phyloP scores from a whole-genome alignment of 1,140 invertebrate species.

The Bombus turneri region DNA sequence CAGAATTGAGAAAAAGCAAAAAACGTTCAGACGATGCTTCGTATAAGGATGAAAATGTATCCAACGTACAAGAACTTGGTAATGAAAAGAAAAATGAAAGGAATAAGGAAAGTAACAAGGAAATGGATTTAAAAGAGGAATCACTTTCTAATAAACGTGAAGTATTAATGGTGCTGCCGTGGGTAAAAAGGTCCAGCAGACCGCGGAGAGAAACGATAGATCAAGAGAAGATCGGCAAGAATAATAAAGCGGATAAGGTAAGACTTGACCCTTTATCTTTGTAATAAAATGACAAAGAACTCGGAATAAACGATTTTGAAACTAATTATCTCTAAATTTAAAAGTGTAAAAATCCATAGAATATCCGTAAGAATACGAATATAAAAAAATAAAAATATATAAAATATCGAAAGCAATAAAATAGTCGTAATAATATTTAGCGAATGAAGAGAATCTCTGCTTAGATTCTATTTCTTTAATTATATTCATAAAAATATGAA shows the following conservation, averaged over 20 bases:
- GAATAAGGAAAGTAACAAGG: background rate
- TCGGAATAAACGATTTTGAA: no score
- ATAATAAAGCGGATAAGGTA: background rate
- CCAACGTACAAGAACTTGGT: background rate
- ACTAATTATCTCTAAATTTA: no score
- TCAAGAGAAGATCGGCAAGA: background rate
- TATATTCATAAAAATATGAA: no score
- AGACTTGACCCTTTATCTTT: background rate
- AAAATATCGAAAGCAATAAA: no score
- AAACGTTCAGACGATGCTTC: background rate
- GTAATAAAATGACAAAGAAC: background rate
- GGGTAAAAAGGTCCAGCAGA: background rate
- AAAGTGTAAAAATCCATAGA: no score
- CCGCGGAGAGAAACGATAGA: constrained; percentile 14
- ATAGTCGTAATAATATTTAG: no score
- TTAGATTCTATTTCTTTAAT: no score
- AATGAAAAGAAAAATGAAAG: background rate
- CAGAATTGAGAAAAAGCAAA: background rate
- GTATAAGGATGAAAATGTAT: background rate
- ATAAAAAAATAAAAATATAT: no score
- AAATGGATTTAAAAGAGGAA: background rate
- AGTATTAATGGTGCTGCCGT: constrained; percentile 17
- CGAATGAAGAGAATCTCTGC: no score
- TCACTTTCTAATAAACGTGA: background rate
- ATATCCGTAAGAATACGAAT: no score